Conservation (phyloP, 2,888 invertebrate species). For the Theretra japonica region DNA sequence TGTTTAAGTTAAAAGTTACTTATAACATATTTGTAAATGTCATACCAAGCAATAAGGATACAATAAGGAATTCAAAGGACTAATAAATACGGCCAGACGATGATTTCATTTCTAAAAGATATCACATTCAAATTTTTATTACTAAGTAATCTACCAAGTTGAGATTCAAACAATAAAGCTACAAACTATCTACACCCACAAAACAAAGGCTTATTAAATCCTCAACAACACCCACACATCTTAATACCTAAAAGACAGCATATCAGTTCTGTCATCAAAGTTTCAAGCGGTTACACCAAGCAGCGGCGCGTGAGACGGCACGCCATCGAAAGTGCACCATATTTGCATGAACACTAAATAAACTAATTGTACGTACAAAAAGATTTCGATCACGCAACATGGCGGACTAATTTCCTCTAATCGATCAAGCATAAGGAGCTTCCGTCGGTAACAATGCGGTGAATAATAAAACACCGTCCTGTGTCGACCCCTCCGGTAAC, state of each 20-base stretch:
- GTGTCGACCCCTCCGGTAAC: conserved; percentile 5
- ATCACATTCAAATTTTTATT: too few relatives aligned
- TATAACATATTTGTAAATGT: too few relatives aligned
- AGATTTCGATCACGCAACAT: neutral
- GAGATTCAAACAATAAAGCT: too few relatives aligned
- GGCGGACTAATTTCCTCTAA: conserved; percentile 19
- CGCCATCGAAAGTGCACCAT: conserved; percentile 31
- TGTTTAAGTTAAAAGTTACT: too few relatives aligned
- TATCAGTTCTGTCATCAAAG: neutral
- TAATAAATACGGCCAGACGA: too few relatives aligned
- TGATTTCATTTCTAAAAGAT: too few relatives aligned
- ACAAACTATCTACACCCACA: neutral
- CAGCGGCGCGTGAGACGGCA: conserved; percentile 29
- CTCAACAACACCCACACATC: neutral
- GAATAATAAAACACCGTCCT: conserved; percentile 14
- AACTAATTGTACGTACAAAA: conserved; percentile 17
- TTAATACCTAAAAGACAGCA: neutral
- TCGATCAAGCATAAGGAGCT: conserved; percentile 5
- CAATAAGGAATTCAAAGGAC: too few relatives aligned
- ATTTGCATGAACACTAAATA: conserved; percentile 25
- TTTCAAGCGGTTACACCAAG: conserved; percentile 13
- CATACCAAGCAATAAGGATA: too few relatives aligned
- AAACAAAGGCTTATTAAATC: neutral
- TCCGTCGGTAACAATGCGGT: conserved; percentile 17
- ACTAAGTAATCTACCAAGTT: too few relatives aligned